phyloP scores from a whole-genome alignment of 2,888 invertebrate genomes.

The Blera fallax region DNA sequence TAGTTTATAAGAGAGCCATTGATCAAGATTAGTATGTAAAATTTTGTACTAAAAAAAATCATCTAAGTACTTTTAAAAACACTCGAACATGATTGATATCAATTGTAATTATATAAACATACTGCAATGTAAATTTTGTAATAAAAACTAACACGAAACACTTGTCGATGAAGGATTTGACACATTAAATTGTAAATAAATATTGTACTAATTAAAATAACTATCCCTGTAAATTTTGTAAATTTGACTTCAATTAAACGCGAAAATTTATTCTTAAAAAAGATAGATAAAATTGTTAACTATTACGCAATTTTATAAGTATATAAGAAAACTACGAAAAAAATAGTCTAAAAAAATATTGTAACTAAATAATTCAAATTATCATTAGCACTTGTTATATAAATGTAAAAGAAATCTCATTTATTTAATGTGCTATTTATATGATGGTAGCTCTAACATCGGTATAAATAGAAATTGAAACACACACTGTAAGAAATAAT shows the following conservation, averaged over 20 bases:
- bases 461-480: background rate
- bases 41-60: background rate
- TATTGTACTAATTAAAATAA: background rate
- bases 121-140: slow-evolving; percentile 51
- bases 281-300: slow-evolving; percentile 11
- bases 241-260: background rate
- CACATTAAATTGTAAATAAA: background rate
- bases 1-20: background rate
- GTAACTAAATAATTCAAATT: background rate
- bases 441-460: background rate
- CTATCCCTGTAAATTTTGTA: slow-evolving; percentile 35
- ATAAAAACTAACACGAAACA: background rate
- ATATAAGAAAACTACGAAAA: slow-evolving; percentile 6
- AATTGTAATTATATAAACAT: background rate
- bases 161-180: background rate
- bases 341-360: background rate
- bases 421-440: background rate
- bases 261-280: background rate
- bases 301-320: background rate
- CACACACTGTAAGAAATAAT: background rate
- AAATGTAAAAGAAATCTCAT: background rate
- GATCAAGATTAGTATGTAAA: background rate
- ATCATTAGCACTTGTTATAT: slow-evolving; percentile 30
- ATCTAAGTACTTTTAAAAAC: background rate
- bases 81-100: background rate